Base-by-base conservation (phyloP, 2,113 vertebrate species). In the Tenebrosternarchus preto region DNA sequence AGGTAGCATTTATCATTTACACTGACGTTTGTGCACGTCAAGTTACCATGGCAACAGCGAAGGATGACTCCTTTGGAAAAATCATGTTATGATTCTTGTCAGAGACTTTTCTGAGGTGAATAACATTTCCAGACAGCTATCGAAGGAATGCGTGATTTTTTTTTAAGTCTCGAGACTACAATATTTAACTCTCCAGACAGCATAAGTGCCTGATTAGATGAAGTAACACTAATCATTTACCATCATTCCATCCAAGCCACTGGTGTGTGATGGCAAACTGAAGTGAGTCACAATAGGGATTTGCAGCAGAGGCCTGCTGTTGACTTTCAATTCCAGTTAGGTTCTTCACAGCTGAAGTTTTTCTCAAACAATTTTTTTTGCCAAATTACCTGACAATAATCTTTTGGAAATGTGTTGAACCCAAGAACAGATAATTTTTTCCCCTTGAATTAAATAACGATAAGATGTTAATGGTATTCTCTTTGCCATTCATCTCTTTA, bases 1-100 rank as follows among this genome's bases (percentile, higher is more conserved):
- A 50, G 43, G 77, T 88, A 88, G 85, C 83, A 86, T 89, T 87
- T 90, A 89, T 87, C 87, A 88, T 90, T 86, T 84, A 84, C 79
- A 83, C 88, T 89, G 85, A 86, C 87, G 87, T 78, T 64, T 63
- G 74, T 68, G 83, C 85, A 80, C 86, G 86, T 88, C 87, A 84
- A 79, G 87, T 92, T 89, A 86, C 87, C 82, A 91, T 90, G 87
- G 90, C 83, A 91, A 92, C 89, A 50, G 85, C 80, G 85, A 86
- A 82, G 82, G 75, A 85, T 82, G 79, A 87, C 83, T 84, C 72
- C 85, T 85, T 68, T 55, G 16, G 27, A 33, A 22, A 59, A 22
- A 56, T 46, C 19, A 36, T 69, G 63, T n/a, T 33, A 77, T 69
- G 63, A 82, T 82, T 86, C 86, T 86, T 87, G 86, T 85, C 82